phyloP scores from a whole-genome alignment of 2,888 invertebrate genomes.

The Torymus auratus region DNA sequence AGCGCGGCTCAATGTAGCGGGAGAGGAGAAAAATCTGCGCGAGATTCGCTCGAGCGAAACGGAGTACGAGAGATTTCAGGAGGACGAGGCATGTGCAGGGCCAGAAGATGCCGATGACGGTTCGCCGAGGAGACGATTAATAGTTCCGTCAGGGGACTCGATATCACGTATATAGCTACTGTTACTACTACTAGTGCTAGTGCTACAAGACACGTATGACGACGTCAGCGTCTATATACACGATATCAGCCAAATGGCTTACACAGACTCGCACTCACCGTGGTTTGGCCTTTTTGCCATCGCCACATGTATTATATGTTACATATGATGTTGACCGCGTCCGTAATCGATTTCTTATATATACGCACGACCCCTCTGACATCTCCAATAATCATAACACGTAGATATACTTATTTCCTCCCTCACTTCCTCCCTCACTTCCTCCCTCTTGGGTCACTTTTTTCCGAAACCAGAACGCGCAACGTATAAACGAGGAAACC shows the following conservation, averaged over 20 bases:
- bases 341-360: slow-evolving; percentile 8
- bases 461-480: too few species aligned
- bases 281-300: slow-evolving; percentile 62
- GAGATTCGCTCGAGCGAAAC: neutral
- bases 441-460: too few species aligned
- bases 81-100: neutral
- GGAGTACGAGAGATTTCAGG: slow-evolving; percentile 8
- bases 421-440: too few species aligned
- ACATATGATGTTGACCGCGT: neutral
- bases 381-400: neutral
- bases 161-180: slow-evolving; percentile 56
- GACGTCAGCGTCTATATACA: slow-evolving; percentile 62
- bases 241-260: slow-evolving; percentile 65
- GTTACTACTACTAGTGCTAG: slow-evolving; percentile 12
- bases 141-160: slow-evolving; percentile 64
- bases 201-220: slow-evolving; percentile 59
- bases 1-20: neutral
- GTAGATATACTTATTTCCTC: too few species aligned
- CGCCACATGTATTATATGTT: too few species aligned
- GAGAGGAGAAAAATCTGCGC: neutral
- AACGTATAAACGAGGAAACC: too few species aligned
- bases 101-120: slow-evolving; percentile 68
- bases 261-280: slow-evolving; percentile 67
- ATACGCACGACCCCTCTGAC: neutral
- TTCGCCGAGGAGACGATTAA: slow-evolving; percentile 67